Evolutionary conservation across 1,140 invertebrate species (phyloP), one percentile per base, ranked within the genome.

Genomic region (Psilanteris sp.): DNA sequence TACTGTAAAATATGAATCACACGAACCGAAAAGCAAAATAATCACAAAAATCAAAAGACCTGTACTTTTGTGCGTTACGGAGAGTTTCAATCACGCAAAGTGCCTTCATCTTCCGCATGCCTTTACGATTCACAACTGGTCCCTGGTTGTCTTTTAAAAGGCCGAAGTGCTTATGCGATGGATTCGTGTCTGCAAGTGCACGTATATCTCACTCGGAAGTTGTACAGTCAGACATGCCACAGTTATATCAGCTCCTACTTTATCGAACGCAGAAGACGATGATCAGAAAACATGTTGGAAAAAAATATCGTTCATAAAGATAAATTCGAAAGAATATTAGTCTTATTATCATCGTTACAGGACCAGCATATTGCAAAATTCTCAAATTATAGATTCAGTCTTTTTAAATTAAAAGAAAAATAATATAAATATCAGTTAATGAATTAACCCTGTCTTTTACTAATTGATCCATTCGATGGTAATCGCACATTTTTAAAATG

Each of bases 41-140:
- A 48, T 20, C 32, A 14, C 32, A 66, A 50, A 72, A 79, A 74
- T 73, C 52, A 77, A 71, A 79, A 64, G 48, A 64, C 43, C 32
- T 32, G 31, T 72, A 57, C 59, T 74, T 74, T 77, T 75, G 50
- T 74, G 78, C 68, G 31, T 78, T 59, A 61, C 64, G 75, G 46
- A 66, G 75, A 54, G 72, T 78, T 70, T 78, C 79, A 83, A 85
- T 85, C 83, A 81, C 79, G 81, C 79, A 79, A 83, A 85, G 83
- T 83, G 78, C 79, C 80, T 78, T 72, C 73, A 74, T 73, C 79
- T 77, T 76, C 68, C 27, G 46, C 74, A 55, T 75, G 32, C 48
- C 39, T 43, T 22, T 62, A 24, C 41, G 43, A 68, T 68, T 22
- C 14, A 62, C 43, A 52, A 5, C 31, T 3, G 15, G 39, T 54